Percentiles rank a stretch among this genome's conserved stretches.
phyloP scores from a whole-genome alignment of 2,797 vertebrate genomes.

The Arrhamphus sclerolepis region DNA sequence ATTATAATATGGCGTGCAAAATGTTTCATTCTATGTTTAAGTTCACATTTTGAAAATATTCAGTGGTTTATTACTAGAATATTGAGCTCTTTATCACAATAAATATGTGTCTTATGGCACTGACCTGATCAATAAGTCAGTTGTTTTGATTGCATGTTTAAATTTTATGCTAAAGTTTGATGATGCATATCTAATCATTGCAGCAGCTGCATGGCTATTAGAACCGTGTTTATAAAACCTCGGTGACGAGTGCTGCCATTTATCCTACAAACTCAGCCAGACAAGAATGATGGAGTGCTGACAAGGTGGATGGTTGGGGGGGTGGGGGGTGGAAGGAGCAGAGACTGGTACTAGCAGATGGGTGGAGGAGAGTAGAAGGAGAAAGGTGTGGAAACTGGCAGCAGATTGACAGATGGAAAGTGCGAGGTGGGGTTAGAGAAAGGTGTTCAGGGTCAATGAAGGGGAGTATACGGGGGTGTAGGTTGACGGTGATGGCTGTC shows the following conservation, averaged over 20 bases:
- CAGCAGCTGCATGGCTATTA: constrained; percentile 48
- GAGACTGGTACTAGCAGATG: constrained; percentile 46
- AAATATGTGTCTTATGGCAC: not conserved
- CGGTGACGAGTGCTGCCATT: constrained; percentile 60
- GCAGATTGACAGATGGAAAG: constrained; percentile 52
- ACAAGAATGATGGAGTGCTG: constrained; percentile 71
- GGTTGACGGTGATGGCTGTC: constrained; percentile 57
- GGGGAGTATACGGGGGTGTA: constrained; percentile 77
- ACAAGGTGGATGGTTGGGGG: constrained; percentile 63
- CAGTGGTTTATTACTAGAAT: not conserved
- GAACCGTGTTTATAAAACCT: constrained; percentile 57
- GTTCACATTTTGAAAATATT: no score
- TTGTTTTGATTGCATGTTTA: constrained; percentile 3
- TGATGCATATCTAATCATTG: constrained; percentile 10
- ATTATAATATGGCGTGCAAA: no score
- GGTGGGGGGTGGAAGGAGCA: constrained; percentile 54
- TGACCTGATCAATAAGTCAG: not conserved
- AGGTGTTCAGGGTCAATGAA: constrained; percentile 59
- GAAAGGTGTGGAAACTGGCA: constrained; percentile 66
- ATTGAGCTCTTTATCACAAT: not conserved
- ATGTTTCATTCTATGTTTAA: no score
- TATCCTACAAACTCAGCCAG: constrained; percentile 45
- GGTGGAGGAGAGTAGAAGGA: constrained; percentile 29
- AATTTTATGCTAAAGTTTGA: constrained; percentile 6
- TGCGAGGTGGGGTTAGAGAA: constrained; percentile 40